phyloP scores from a whole-genome alignment of 2,888 invertebrate genomes.

The Cotesia congregata region DNA sequence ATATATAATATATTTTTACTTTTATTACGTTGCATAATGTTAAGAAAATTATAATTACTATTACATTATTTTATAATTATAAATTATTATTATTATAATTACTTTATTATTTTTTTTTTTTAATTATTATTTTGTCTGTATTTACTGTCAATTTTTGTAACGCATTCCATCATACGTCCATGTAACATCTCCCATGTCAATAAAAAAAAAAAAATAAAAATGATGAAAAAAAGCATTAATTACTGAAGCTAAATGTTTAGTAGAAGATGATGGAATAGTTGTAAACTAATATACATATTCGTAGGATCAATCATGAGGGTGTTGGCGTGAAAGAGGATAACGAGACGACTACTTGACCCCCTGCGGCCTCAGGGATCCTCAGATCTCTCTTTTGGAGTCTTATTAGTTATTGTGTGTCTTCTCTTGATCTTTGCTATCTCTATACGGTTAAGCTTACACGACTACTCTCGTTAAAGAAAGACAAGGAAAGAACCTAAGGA shows the following conservation, averaged over 20 bases:
- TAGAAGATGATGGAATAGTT: neutral
- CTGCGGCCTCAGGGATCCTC: conserved; percentile 41
- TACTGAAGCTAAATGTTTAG: neutral
- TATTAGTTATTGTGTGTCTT: conserved; percentile 39
- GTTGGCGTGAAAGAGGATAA: conserved; percentile 44
- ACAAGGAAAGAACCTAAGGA: neutral
- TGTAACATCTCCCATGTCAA: conserved; percentile 65
- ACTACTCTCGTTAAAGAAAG: neutral
- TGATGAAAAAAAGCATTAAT: conserved; percentile 40
- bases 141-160: conserved; percentile 50
- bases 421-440: neutral
- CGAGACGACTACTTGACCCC: conserved; percentile 45
- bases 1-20: conserved; percentile 20
- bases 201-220: conserved; percentile 55
- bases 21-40: conserved; percentile 28
- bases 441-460: neutral
- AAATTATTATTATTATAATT: conserved; percentile 54
- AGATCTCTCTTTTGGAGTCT: neutral
- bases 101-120: conserved; percentile 48
- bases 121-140: neutral
- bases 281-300: conserved; percentile 30
- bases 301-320: conserved; percentile 48
- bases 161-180: conserved; percentile 62
- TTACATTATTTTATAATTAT: conserved; percentile 51
- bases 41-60: conserved; percentile 41